Evolutionary conservation across 2,797 vertebrate genomes (phyloP), one percentile per base, ranked within the genome.

Genomic region (Heteromormyrus szaboi): DNA sequence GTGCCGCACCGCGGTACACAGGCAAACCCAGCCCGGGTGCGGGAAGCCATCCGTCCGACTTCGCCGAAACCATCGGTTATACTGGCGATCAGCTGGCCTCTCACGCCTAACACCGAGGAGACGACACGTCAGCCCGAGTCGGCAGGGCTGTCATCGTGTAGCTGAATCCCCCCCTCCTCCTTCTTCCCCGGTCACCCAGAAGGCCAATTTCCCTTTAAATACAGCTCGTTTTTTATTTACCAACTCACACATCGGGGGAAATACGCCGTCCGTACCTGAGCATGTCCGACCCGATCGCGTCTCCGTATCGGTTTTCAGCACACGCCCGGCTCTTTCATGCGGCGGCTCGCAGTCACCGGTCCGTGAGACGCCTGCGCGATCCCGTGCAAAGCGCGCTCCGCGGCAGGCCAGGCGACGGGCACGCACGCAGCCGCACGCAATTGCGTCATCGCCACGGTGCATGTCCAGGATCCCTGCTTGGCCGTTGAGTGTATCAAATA

Each of bases 221-320:
- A 79, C 37, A 44, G 37, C 72, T 79, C 72, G 72, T 41, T 51
- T 84, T 72, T 84, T 48, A 25, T 84, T 84, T 11, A 50, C 37
- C 14, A 44, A n/a, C 17, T 19, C 11, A 22, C n/a, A 5, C 44
- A 22, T 7, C 46, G 11, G 44, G 2, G 17, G 4, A 51, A 22
- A 50, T 7, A 19, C 17, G 29, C 2, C 17, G 50, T 3, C 25
- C 65, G 50, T 89, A 89, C 89, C 89, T 86, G 76, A n/a, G 51
- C 89, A 90, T 90, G 56, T 87, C 89, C 81, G 51, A 37, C 87
- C 48, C n/a, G 72, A 33, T 19, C 25, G 53, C 81, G 19, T 22
- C 14, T 65, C 56, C 62, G 87, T 86, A 41, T 22, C 54, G 8
- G 59, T 46, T 62, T 72, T 88, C 50, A 88, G 79, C 59, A 33